Conservation (phyloP, 2,113 vertebrate genomes). For the Parotia lawesii region DNA sequence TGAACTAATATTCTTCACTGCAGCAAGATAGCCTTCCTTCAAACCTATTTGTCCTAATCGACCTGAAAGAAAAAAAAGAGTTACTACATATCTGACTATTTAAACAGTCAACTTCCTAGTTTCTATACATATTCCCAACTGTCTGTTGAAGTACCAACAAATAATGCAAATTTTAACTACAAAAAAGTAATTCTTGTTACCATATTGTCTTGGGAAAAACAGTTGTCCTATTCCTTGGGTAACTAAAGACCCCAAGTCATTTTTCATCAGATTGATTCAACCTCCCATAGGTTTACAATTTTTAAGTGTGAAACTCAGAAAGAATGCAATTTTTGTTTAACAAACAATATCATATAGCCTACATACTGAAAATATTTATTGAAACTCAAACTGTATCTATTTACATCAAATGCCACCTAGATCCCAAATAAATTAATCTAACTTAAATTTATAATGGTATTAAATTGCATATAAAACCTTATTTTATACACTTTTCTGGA, state of each 20-base stretch:
- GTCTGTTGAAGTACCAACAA: neutral
- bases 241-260: neutral
- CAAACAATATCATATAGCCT: neutral
- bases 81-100: neutral
- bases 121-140: neutral
- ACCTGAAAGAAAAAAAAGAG: constrained; percentile 69
- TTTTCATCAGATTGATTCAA: neutral
- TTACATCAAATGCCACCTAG: neutral
- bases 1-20: constrained; percentile 83
- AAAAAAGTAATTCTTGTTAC: neutral
- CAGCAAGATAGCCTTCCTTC: constrained; percentile 79
- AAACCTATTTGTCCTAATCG: constrained; percentile 87
- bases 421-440: neutral
- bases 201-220: neutral
- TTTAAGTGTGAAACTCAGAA: neutral
- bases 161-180: neutral
- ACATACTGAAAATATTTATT: neutral
- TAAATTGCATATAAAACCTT: neutral
- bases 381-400: neutral
- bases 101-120: neutral
- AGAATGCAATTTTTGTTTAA: neutral
- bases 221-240: neutral
- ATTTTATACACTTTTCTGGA: neutral
- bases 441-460: neutral
- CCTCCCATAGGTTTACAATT: neutral